Evolutionary conservation across 2,888 invertebrate species (phyloP).

Genomic region (Drosophila parthenogenetica): DNA sequence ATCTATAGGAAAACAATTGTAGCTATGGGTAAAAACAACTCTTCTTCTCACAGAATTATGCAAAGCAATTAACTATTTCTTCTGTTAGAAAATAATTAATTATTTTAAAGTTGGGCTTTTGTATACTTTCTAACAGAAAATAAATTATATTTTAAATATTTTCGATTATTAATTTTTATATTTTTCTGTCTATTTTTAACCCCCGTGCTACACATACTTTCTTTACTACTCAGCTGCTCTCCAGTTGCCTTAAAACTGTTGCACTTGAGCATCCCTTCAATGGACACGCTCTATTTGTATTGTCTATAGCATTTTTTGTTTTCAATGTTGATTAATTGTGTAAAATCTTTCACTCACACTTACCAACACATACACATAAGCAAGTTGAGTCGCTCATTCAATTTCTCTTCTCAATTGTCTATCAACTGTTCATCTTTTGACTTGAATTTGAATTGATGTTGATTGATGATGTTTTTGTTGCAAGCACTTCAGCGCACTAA

Average conservation of each 20-base stretch:
- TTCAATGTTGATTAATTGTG: constrained; percentile 57
- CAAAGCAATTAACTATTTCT: no score
- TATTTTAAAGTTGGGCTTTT: no score
- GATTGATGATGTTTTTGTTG: constrained; percentile 59
- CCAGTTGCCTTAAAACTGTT: constrained; percentile 16
- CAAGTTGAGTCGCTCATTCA: constrained; percentile 33
- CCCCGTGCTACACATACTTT: no score
- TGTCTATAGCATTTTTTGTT: constrained; percentile 23
- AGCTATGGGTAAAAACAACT: no score
- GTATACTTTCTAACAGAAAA: no score
- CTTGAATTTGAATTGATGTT: constrained; percentile 72
- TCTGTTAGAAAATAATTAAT: no score
- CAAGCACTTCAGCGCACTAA: constrained; percentile 17
- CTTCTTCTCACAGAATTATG: no score
- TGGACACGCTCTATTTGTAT: constrained; percentile 3
- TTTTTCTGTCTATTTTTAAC: no score
- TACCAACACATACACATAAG: constrained; percentile 3
- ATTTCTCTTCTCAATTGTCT: constrained; percentile 53
- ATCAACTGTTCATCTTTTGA: constrained; percentile 59
- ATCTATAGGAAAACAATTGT: no score
- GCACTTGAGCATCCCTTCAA: background rate
- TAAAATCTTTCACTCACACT: constrained; percentile 2
- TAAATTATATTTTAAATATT: no score
- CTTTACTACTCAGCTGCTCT: no score
- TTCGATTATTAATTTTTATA: no score